Evolutionary conservation across 2,888 invertebrate genomes (phyloP).

Genomic region (Scrobipalpa costella): DNA sequence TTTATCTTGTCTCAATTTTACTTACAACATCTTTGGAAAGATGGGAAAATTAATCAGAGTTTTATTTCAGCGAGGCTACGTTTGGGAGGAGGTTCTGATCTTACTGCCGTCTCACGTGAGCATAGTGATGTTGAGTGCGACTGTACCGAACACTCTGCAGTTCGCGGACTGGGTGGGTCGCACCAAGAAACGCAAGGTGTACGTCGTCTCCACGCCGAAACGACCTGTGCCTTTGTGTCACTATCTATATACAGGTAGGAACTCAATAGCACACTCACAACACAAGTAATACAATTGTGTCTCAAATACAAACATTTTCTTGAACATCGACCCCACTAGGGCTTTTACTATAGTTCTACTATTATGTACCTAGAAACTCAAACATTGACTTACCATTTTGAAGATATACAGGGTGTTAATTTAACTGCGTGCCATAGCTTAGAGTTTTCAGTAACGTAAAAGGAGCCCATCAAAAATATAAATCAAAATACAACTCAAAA

Average conservation of each 20-base stretch:
- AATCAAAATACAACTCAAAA: no score
- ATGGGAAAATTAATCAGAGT: neutral
- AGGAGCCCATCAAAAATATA: no score
- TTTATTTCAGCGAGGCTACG: slow-evolving; percentile 90
- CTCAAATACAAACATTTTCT: no score
- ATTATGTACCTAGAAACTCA: no score
- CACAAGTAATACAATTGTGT: no score
- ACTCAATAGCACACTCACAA: neutral
- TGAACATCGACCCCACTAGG: no score
- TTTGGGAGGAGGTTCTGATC: slow-evolving; percentile 99
- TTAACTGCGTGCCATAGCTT: no score
- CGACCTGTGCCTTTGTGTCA: slow-evolving; percentile 98
- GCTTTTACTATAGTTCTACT: no score
- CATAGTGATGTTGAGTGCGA: slow-evolving; percentile 98
- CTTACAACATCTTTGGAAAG: neutral
- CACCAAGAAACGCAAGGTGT: slow-evolving; percentile 92
- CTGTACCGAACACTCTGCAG: slow-evolving; percentile 97
- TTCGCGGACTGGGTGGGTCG: slow-evolving; percentile 97
- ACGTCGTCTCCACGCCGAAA: slow-evolving; percentile 95
- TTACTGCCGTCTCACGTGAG: slow-evolving; percentile 96
- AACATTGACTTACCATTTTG: no score
- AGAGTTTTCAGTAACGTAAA: no score
- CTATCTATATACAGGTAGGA: slow-evolving; percentile 90
- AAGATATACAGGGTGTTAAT: no score
- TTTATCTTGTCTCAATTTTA: neutral